Evolutionary conservation across 1,140 invertebrate species (phyloP).

Genomic region (Apolygus lucorum): DNA sequence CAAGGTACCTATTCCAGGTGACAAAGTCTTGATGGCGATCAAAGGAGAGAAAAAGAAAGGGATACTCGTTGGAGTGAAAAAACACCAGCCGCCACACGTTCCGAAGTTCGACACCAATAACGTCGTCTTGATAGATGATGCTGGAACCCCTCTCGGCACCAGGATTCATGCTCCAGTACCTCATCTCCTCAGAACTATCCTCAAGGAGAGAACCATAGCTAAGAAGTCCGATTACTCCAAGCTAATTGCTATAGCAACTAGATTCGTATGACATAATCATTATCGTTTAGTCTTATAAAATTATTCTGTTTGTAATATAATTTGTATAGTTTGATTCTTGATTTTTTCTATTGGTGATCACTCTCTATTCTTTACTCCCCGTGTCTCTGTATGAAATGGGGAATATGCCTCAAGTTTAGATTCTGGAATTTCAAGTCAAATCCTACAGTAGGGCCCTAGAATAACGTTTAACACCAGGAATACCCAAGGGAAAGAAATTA

Average conservation of each 20-base stretch:
- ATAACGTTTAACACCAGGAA: too few relatives aligned
- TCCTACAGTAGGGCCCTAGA: too few relatives aligned
- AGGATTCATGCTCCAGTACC: constrained; percentile 92
- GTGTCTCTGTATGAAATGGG: too few relatives aligned
- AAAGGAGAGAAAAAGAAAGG: constrained; percentile 95
- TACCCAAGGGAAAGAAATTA: too few relatives aligned
- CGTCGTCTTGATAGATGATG: constrained; percentile 90
- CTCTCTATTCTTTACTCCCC: too few relatives aligned
- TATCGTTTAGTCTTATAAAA: too few relatives aligned
- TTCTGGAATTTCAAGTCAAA: too few relatives aligned
- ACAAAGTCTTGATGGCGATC: constrained; percentile 88
- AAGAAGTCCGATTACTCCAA: constrained; percentile 94
- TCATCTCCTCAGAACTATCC: constrained; percentile 73
- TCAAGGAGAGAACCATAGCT: constrained; percentile 68
- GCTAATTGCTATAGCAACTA: constrained; percentile 82
- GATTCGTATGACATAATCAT: constrained; percentile 90
- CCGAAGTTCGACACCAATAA: constrained; percentile 96
- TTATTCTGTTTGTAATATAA: too few relatives aligned
- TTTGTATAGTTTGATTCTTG: too few relatives aligned
- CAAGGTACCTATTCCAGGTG: too few relatives aligned
- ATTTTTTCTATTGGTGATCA: too few relatives aligned
- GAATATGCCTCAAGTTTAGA: too few relatives aligned
- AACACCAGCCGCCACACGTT: constrained; percentile 69
- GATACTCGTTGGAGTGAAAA: constrained; percentile 85
- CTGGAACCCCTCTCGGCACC: constrained; percentile 84